These are phyloP conservation scores for Parnassius mnemosyne DNA, from an alignment of 2,888 invertebrate species.

Conservation along the genomic window DNA sequence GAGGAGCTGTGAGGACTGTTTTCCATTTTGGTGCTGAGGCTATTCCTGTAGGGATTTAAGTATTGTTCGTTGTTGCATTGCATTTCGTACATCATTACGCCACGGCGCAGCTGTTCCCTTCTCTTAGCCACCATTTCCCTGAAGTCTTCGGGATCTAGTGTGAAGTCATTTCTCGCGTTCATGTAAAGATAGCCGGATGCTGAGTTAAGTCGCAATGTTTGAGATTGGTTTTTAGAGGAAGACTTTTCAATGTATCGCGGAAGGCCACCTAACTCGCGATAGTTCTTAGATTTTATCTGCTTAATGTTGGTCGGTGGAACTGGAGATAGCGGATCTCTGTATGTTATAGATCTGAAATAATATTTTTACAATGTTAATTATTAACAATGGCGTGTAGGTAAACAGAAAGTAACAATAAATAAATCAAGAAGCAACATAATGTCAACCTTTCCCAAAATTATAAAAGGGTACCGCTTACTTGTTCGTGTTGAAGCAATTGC, in stretches of 20 bases:
- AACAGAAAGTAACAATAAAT: no score
- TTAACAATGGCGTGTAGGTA: no score
- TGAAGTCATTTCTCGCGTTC: conserved; percentile 76
- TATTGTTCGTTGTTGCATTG: conserved; percentile 60
- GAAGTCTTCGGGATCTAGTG: conserved; percentile 71
- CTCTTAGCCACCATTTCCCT: conserved; percentile 70
- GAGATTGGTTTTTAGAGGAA: conserved; percentile 60
- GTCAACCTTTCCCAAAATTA: no score
- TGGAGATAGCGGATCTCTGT: conserved; percentile 72
- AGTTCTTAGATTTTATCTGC: conserved; percentile 60
- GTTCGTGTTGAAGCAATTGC: conserved; percentile 71
- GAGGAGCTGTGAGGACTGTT: conserved; percentile 65
- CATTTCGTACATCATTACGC: conserved; percentile 65
- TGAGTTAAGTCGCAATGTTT: conserved; percentile 69
- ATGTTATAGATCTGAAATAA: conserved; percentile 62
- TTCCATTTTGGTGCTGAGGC: conserved; percentile 50
- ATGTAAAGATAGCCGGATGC: conserved; percentile 75
- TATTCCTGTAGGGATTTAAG: conserved; percentile 52
- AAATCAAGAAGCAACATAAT: no score
- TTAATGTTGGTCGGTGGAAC: conserved; percentile 65
- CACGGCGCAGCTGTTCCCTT: conserved; percentile 64
- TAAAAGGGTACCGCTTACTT: conserved; percentile 47
- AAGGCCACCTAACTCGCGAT: conserved; percentile 56
- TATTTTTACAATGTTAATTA: background rate
- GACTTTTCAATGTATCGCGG: conserved; percentile 72